Conservation (phyloP, 2,113 vertebrate species). For the Nicator chloris region DNA sequence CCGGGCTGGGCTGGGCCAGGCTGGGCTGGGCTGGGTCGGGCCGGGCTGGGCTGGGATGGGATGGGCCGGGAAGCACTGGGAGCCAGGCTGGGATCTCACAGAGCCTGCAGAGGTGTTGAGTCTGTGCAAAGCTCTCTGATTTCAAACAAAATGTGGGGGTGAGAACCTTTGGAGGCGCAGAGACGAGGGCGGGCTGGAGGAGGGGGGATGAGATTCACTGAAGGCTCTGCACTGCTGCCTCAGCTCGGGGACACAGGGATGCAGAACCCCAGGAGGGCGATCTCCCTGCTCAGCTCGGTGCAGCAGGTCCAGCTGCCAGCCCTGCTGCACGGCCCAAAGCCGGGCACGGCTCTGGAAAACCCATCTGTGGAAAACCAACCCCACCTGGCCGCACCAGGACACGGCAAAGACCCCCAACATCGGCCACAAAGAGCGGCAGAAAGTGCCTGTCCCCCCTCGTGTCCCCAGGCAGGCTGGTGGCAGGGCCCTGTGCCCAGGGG, state of each 20-base stretch:
- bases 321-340: background rate
- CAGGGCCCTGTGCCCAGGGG: background rate
- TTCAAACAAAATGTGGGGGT: background rate
- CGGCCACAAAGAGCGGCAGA: background rate
- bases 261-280: background rate
- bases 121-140: background rate
- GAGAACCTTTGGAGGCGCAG: background rate
- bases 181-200: background rate
- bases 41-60: too few species aligned
- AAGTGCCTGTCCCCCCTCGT: background rate
- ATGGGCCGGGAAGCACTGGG: background rate
- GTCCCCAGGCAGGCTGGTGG: background rate
- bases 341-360: background rate
- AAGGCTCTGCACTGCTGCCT: background rate
- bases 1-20: too few species aligned
- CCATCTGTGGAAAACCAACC: background rate
- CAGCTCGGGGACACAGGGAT: too few species aligned
- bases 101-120: background rate
- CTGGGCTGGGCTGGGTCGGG: too few species aligned
- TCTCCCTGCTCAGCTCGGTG: background rate
- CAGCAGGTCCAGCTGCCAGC: background rate
- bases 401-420: background rate
- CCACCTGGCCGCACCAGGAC: background rate
- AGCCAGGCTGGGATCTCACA: fast-evolving
- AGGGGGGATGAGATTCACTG: background rate